A percentile compares a stretch with the other conserved stretches of the same genome.
These are phyloP conservation scores for Uropetala carovei DNA, from an alignment of 2,888 invertebrate species.

Conservation along the genomic window DNA sequence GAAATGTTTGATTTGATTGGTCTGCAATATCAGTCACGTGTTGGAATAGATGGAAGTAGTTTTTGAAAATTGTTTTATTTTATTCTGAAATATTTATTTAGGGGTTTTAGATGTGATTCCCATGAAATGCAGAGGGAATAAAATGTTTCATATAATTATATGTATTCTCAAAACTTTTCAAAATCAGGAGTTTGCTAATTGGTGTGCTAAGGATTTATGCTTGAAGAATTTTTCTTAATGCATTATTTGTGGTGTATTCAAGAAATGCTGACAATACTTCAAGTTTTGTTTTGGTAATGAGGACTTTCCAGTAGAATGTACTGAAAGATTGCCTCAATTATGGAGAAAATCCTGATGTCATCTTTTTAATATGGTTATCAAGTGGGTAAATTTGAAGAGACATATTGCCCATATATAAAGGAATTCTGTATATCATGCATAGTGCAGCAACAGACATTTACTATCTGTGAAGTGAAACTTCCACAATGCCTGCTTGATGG, in stretches of 20 bases:
- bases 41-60: no score
- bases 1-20: no score
- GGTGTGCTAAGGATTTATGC: neutral
- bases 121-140: no score
- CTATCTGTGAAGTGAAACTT: slow-evolving; percentile 48
- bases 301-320: neutral
- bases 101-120: no score
- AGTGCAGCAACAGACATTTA: slow-evolving; percentile 17
- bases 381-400: slow-evolving; percentile 21
- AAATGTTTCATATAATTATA: no score
- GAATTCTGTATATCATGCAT: slow-evolving; percentile 21
- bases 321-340: neutral
- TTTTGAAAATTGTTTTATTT: no score
- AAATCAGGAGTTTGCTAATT: neutral
- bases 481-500: slow-evolving; percentile 57
- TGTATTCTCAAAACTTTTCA: no score
- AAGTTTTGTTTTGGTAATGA: neutral
- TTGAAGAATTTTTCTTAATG: neutral
- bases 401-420: slow-evolving; percentile 29
- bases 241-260: neutral
- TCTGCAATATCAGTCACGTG: no score
- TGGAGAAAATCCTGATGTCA: neutral
- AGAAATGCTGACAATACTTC: neutral
- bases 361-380: neutral
- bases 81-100: no score